Evolutionary conservation across 2,113 vertebrate genomes (phyloP).

Genomic region (Apeltes quadracus): DNA sequence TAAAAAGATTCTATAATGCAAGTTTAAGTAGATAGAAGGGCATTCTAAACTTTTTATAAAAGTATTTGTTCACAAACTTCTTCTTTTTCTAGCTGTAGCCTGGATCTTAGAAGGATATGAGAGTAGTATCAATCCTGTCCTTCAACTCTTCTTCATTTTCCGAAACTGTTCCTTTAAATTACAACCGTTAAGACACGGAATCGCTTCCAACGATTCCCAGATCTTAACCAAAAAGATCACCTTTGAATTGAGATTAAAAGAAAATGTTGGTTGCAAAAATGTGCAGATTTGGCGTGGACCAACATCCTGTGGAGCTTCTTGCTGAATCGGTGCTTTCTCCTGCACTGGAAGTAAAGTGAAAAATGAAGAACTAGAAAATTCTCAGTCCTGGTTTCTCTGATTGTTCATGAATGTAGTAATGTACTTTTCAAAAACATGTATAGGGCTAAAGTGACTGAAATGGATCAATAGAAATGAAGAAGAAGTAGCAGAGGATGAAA

Average conservation of each 20-base stretch:
- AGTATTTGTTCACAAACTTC: neutral
- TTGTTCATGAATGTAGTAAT: constrained; percentile 41
- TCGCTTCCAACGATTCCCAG: neutral
- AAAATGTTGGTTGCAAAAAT: constrained; percentile 18
- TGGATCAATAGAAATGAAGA: constrained; percentile 38
- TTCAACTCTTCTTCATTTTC: too few species aligned
- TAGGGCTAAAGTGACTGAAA: constrained; percentile 2
- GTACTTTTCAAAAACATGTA: constrained; percentile 41
- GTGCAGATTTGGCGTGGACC: constrained; percentile 34
- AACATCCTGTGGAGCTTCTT: constrained; percentile 20
- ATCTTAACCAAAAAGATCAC: neutral
- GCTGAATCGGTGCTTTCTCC: constrained; percentile 28
- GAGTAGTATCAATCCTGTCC: too few species aligned
- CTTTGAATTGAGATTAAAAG: constrained; percentile 8
- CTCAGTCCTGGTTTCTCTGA: constrained; percentile 40
- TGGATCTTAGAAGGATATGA: too few species aligned
- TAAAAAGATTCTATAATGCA: neutral
- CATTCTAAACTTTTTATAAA: neutral
- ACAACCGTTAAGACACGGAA: neutral
- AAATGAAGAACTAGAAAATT: neutral
- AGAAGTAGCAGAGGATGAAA: constrained; percentile 35
- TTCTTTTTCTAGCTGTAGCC: too few species aligned
- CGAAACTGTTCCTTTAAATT: neutral
- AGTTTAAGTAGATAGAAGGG: neutral
- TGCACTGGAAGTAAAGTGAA: neutral